Base-by-base conservation (phyloP, 2,888 invertebrate genomes). In the Vannuccia rotundouncinata region DNA sequence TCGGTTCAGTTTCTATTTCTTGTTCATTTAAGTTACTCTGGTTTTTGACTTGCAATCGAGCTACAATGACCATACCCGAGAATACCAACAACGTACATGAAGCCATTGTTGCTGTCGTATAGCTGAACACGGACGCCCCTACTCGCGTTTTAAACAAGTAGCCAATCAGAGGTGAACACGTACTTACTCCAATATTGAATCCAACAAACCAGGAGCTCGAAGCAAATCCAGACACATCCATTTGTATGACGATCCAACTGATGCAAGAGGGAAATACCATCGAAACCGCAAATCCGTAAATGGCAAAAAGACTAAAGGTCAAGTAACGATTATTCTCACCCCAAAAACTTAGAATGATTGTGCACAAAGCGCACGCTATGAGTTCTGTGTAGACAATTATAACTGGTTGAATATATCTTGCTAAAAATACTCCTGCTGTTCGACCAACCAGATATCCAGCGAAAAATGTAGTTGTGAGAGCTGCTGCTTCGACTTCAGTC, bases 151-250 rank as follows among this genome's bases (percentile, higher is more conserved):
- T 27, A 2, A n/a, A 22, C 5, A 66, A 30, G 25, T 81, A 77
- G n/a, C 5, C 77, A 13, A 80, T 82, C 28, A 74, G n/a, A 78
- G 78, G 27, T 30, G 22, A 45, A 59, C 66, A 22, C 66, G 29
- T 27, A 27, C 74, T 73, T 5, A 73, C 27, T 10, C 74, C 74
- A n/a, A 73, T 73, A 5, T 27, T n/a, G 5, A 27, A 73, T 22
- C 74, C 74, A 13, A 73, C 27, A 22, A 73, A 73, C 74, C 74
- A 73, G 10, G 22, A 22, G 22, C 22, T 22, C 5, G 74, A 73
- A 22, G n/a, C 22, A 5, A 27, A 5, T 73, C 10, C 74, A 5
- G 74, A 10, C 2, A 73, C 74, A 27, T 73, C 74, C 22, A 73
- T 27, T 5, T 27, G 74, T 5, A 22, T n/a, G 5, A n/a, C 74